Conservation (phyloP, 2,797 vertebrate genomes). For the Syndactyla subalaris region DNA sequence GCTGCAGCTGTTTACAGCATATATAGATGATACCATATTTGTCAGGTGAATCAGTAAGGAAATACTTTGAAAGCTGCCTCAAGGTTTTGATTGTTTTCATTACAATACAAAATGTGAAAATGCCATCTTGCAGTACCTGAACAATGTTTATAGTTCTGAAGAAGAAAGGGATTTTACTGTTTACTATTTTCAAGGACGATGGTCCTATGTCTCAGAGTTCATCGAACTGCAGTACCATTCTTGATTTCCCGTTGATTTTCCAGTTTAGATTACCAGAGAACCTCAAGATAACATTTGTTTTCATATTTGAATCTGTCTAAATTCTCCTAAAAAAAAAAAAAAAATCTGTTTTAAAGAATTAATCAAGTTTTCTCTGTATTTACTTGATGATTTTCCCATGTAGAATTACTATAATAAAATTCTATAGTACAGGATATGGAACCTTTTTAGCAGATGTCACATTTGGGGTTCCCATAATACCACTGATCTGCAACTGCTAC, state of each 20-base stretch:
- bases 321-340: not conserved
- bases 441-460: not conserved
- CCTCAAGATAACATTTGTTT: not conserved
- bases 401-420: not conserved
- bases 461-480: not conserved
- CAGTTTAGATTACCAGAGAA: not conserved
- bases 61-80: not conserved
- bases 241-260: not conserved
- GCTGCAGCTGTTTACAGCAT: not conserved
- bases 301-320: not conserved
- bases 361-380: not conserved
- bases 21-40: not conserved
- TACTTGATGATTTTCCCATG: not conserved
- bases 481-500: not conserved
- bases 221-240: not conserved
- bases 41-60: not conserved
- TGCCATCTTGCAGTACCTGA: not conserved
- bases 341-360: not conserved
- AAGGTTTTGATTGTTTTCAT: not conserved
- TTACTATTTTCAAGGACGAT: not conserved
- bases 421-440: fast-evolving
- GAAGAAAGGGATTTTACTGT: not conserved
- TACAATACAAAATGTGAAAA: not conserved
- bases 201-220: not conserved
- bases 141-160: not conserved